Base-by-base conservation (phyloP, 2,113 vertebrate genomes). In the Nettapus auritus region DNA sequence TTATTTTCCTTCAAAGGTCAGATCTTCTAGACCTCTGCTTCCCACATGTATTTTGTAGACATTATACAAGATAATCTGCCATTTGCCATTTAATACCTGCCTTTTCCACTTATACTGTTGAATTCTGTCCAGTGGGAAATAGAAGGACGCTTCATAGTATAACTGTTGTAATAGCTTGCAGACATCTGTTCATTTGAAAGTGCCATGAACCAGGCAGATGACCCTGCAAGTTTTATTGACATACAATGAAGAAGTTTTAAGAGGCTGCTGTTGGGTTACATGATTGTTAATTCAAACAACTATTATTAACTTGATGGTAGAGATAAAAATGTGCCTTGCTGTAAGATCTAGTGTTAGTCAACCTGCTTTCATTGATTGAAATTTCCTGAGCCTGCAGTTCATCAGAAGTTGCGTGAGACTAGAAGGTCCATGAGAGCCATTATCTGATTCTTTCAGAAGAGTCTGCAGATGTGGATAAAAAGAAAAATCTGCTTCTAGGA, bases 401-500 rank as follows among this genome's bases (percentile, higher is more conserved):
- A 7, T 67, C 15, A 44, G 3, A 28, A 17, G 16, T 60, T 80
- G 22, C 48, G 36, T 38, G 36, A 63, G 40, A 34, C 31, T 14
- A 11, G 14, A 57, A 89, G 9, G 21, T 25, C 9, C 1, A 0
- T 7, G 52, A n/a, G 26, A 59, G 23, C 28, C 5, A 1, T 26
- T 70, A 0, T 71, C 42, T 25, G 36, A 28, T 57, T 71, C 13
- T 52, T 83, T 17, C 21, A n/a, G 16, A 21, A 59, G n/a, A 23
- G 57, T 31, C 42, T 52, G 33, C 15, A 57, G 63, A 42, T 42
- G 25, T 8, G 28, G 36, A 11, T 80, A n/a, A 62, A 57, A 42
- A 67, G 57, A 44, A 33, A 83, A 59, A 15, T 63, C n/a, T 77
- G 5, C 11, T 11, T 67, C 44, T 71, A 40, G 28, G 33, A 23